These are phyloP conservation scores for Electrophaes corylata DNA, from an alignment of 2,888 invertebrate genomes.

Conservation along the genomic window DNA sequence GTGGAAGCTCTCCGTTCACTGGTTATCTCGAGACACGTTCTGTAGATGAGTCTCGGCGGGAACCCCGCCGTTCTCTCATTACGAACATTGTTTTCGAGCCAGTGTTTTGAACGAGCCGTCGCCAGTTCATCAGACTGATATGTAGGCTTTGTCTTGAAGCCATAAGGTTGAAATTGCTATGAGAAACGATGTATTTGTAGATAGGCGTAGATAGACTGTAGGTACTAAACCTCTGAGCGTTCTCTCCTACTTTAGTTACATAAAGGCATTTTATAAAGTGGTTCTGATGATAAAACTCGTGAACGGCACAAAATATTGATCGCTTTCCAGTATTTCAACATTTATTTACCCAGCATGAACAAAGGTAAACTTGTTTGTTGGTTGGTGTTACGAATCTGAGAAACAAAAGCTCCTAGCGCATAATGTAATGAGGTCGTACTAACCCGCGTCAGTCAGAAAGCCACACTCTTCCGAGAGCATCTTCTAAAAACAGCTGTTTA, in stretches of 20 bases:
- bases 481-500: constrained; percentile 39
- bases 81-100: constrained; percentile 60
- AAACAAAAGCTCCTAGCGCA: neutral
- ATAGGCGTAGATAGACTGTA: constrained; percentile 45
- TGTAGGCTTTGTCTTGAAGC: constrained; percentile 41
- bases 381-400: neutral
- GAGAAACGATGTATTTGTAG: constrained; percentile 41
- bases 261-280: constrained; percentile 14
- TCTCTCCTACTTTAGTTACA: constrained; percentile 26
- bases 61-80: constrained; percentile 64
- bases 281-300: constrained; percentile 22
- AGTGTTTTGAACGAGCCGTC: constrained; percentile 58
- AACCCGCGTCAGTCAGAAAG: neutral
- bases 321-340: constrained; percentile 5
- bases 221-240: constrained; percentile 42
- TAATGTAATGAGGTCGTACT: neutral
- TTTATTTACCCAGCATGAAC: neutral
- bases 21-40: constrained; percentile 55
- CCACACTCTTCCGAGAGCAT: constrained; percentile 11
- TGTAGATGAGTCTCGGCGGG: constrained; percentile 61
- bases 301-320: constrained; percentile 7
- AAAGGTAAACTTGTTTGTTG: neutral
- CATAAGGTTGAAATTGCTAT: constrained; percentile 41
- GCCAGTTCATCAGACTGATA: constrained; percentile 38
- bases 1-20: constrained; percentile 45